Evolutionary conservation across 2,113 vertebrate species (phyloP).

Genomic region (Pelusios castaneus): DNA sequence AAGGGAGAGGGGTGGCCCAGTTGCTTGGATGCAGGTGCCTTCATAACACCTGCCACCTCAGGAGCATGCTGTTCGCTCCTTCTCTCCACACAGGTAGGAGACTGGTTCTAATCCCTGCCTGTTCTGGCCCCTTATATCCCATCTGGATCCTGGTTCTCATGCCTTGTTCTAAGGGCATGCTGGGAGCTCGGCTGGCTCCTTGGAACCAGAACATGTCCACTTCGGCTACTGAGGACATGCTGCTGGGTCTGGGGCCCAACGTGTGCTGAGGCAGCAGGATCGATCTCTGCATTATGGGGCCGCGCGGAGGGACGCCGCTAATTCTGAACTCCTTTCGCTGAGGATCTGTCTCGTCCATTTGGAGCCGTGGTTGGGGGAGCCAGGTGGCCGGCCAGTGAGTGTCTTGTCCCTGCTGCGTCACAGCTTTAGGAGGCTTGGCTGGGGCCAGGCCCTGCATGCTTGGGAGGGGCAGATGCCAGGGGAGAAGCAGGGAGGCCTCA

Average conservation of each 20-base stretch:
- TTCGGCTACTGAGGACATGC: not conserved
- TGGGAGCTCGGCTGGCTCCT: accelerated
- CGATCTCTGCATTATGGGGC: not conserved
- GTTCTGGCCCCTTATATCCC: not conserved
- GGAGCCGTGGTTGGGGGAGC: not conserved
- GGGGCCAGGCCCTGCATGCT: no score
- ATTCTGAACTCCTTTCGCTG: not conserved
- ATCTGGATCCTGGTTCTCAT: not conserved
- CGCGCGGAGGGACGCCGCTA: not conserved
- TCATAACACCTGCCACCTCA: no score
- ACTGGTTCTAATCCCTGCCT: no score
- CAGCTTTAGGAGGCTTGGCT: no score
- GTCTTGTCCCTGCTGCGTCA: no score
- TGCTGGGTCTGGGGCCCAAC: not conserved
- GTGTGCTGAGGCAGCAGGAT: not conserved
- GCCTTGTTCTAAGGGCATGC: not conserved
- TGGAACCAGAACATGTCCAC: not conserved
- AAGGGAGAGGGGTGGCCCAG: accelerated
- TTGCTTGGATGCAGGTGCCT: no score
- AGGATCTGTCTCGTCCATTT: not conserved
- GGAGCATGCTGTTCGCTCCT: no score
- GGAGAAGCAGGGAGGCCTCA: not conserved
- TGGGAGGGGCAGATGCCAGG: not conserved
- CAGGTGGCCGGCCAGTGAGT: not conserved
- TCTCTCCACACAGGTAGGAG: no score